phyloP scores from a whole-genome alignment of 53 echinoderm and acorn worm genomes.

The Hippasteria phrygiana region DNA sequence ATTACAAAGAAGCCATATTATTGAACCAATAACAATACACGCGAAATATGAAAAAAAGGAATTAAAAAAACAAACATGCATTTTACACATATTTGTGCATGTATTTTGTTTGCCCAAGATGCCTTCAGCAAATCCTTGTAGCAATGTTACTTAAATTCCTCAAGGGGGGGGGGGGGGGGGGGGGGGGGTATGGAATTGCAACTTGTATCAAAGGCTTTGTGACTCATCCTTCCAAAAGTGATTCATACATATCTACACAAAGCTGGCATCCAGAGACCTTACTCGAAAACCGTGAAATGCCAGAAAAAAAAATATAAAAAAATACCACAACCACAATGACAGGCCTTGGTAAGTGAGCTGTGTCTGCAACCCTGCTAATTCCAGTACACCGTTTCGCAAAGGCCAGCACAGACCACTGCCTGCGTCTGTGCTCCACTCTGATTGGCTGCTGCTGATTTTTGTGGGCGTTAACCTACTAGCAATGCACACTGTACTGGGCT shows the following conservation, averaged over 20 bases:
- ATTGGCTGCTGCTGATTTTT: slow-evolving; percentile 35
- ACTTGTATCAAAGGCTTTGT: slow-evolving; percentile 48
- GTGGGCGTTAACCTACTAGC: background rate
- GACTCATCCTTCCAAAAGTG: slow-evolving; percentile 46
- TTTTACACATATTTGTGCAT: background rate
- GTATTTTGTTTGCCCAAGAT: background rate
- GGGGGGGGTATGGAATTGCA: slow-evolving; percentile 58
- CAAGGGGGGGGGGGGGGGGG: too few relatives aligned
- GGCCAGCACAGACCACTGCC: slow-evolving; percentile 42
- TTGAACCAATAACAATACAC: too few relatives aligned
- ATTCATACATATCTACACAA: slow-evolving; percentile 50
- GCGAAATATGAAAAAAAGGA: background rate
- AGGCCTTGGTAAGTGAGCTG: slow-evolving; percentile 1
- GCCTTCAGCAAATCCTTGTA: slow-evolving; percentile 37
- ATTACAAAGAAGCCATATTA: too few relatives aligned
- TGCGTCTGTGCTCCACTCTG: background rate
- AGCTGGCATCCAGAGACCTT: slow-evolving; percentile 24
- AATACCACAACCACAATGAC: slow-evolving; percentile 1
- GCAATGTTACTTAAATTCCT: slow-evolving; percentile 45
- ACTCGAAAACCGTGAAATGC: background rate
- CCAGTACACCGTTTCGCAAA: slow-evolving; percentile 41
- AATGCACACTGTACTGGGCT: background rate
- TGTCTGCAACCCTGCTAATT: slow-evolving; percentile 11
- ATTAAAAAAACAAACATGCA: background rate
- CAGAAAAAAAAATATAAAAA: background rate